Conservation (phyloP, 2,797 vertebrate species). For the Chloroceryle inda region DNA sequence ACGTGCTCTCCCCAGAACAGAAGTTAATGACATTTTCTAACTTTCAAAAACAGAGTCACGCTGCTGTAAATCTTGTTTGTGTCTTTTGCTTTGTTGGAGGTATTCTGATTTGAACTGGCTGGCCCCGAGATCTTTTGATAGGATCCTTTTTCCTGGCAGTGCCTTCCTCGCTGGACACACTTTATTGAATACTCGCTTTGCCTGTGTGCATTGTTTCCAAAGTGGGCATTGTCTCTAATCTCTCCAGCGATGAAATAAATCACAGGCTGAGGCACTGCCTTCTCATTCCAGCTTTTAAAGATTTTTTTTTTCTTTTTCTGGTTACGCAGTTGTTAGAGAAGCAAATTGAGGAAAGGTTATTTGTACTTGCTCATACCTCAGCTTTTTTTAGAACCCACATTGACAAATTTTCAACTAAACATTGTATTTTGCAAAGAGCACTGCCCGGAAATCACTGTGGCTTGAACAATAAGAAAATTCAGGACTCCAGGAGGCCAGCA, state of each 20-base stretch:
- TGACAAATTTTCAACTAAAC: conserved; percentile 77
- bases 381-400: conserved; percentile 75
- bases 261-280: conserved; percentile 13
- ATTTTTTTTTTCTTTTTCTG: not conserved
- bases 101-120: not conserved
- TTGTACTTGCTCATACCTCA: conserved; percentile 62
- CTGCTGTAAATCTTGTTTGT: not conserved
- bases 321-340: conserved; percentile 61
- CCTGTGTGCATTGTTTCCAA: conserved; percentile 34
- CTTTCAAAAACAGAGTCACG: not conserved
- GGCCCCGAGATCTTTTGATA: not conserved
- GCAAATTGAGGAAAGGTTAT: conserved; percentile 50
- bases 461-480: conserved; percentile 82
- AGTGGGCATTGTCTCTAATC: conserved; percentile 39
- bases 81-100: not conserved
- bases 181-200: conserved; percentile 11
- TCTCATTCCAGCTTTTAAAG: conserved; percentile 44
- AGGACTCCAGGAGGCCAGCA: conserved; percentile 64
- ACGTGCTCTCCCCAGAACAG: not conserved
- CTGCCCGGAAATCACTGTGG: conserved; percentile 75
- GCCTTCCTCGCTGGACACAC: not conserved
- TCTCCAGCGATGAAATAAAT: conserved; percentile 38
- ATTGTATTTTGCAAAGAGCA: conserved; percentile 75
- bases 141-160: conserved; percentile 3
- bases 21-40: not conserved